These are phyloP conservation scores for Dermolepida albohirtum DNA, from an alignment of 2,888 invertebrate species.

Conservation along the genomic window DNA sequence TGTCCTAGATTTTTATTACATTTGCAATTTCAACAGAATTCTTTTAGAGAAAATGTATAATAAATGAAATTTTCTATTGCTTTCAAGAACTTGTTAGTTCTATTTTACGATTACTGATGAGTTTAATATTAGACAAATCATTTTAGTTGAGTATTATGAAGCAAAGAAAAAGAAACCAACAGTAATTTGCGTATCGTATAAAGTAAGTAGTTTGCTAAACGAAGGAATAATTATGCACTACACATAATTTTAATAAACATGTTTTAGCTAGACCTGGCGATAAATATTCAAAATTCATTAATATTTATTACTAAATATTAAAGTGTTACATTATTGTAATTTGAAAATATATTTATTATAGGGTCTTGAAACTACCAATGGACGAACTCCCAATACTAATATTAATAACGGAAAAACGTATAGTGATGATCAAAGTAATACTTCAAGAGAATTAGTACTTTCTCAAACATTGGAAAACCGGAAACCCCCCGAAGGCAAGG, in stretches of 20 bases:
- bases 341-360: constrained; percentile 47
- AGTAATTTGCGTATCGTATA: constrained; percentile 60
- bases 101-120: constrained; percentile 4
- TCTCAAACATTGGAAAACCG: constrained; percentile 65
- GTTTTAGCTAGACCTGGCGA: not conserved
- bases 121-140: constrained; percentile 3
- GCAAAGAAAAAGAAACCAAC: constrained; percentile 56
- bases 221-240: not conserved
- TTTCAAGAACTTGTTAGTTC: constrained; percentile 23
- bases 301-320: not conserved
- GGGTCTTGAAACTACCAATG: constrained; percentile 54
- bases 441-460: not conserved
- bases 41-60: constrained; percentile 46
- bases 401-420: constrained; percentile 50
- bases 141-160: constrained; percentile 39
- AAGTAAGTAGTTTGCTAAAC: constrained; percentile 52
- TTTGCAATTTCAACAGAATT: constrained; percentile 38
- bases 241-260: no score
- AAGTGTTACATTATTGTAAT: not conserved
- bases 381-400: constrained; percentile 46
- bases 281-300: no score
- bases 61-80: constrained; percentile 40
- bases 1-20: constrained; percentile 20
- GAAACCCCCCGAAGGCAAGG: constrained; percentile 85
- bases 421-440: constrained; percentile 34